These are phyloP conservation scores for Stegana nigrithorax DNA, from an alignment of 2,888 invertebrate genomes.

Conservation along the genomic window DNA sequence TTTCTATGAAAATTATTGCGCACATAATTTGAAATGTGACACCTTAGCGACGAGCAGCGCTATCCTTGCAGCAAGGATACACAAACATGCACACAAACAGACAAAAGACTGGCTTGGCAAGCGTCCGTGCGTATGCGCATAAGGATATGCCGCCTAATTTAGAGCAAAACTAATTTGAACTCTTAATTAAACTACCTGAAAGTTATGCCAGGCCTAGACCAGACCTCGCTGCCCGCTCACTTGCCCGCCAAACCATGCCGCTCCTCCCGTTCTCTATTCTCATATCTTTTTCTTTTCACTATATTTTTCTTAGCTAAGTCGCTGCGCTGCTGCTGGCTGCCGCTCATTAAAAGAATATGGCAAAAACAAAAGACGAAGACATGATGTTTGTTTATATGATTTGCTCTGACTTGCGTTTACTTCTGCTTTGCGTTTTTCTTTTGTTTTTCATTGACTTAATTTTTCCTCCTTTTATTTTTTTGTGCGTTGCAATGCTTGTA, in stretches of 20 bases:
- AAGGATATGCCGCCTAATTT: slow-evolving; percentile 18
- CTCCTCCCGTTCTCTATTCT: slow-evolving; percentile 17
- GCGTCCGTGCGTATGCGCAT: too few species aligned
- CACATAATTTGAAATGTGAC: slow-evolving; percentile 22
- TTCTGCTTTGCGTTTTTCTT: not conserved
- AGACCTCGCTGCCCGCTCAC: slow-evolving; percentile 1
- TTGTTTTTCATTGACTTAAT: not conserved
- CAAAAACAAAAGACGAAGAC: not conserved
- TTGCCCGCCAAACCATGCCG: not conserved
- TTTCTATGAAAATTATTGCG: slow-evolving; percentile 6
- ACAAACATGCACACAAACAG: not conserved
- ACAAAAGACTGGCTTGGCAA: not conserved
- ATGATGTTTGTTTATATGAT: not conserved
- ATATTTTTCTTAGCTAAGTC: not conserved
- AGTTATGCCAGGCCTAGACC: slow-evolving; percentile 26
- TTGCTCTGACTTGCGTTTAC: not conserved
- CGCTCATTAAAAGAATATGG: slow-evolving; percentile 5
- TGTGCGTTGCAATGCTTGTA: not conserved
- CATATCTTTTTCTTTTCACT: slow-evolving; percentile 27
- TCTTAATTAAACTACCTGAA: slow-evolving; percentile 47
- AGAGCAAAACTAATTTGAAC: slow-evolving; percentile 41
- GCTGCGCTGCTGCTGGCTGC: not conserved
- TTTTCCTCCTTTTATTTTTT: too few species aligned
- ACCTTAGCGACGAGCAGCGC: slow-evolving; percentile 5
- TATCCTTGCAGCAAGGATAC: not conserved